phyloP scores from a whole-genome alignment of 1,140 invertebrate genomes.

The Leptinotarsa defecta region DNA sequence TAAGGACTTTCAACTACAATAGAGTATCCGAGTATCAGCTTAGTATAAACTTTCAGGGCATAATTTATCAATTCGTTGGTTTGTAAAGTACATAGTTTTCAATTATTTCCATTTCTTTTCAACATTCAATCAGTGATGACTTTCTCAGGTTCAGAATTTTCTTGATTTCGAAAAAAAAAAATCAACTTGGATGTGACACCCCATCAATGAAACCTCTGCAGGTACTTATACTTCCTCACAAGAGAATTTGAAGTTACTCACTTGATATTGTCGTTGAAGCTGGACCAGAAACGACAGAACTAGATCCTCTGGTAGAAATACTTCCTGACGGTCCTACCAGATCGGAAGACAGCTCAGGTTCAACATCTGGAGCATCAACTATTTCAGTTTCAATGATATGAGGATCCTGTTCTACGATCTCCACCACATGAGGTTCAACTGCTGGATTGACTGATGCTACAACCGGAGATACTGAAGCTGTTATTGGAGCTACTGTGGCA shows the following conservation, averaged over 20 bases:
- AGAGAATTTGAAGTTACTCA: constrained; percentile 6
- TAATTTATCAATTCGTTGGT: background rate
- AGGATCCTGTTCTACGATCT: constrained; percentile 36
- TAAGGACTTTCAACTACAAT: too few species aligned
- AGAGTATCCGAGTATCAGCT: too few species aligned
- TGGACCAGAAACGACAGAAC: constrained; percentile 48
- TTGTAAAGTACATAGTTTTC: too few species aligned
- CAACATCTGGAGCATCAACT: constrained; percentile 41
- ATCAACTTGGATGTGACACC: too few species aligned
- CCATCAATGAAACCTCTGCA: too few species aligned
- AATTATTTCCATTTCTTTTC: too few species aligned
- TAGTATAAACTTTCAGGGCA: too few species aligned
- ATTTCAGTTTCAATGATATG: constrained; percentile 45
- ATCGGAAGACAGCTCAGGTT: constrained; percentile 44
- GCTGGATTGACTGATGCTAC: background rate
- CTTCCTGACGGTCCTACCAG: constrained; percentile 49
- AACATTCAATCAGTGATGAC: background rate
- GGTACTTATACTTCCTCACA: too few species aligned
- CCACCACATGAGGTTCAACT: constrained; percentile 25
- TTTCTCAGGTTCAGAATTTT: background rate
- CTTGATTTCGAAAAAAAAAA: background rate
- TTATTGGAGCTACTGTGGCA: constrained; percentile 10
- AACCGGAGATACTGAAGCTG: constrained; percentile 10
- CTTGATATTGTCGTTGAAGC: constrained; percentile 51
- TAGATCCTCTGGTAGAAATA: constrained; percentile 47